Evolutionary conservation across 2,888 invertebrate genomes (phyloP), one percentile per base, ranked within the genome.

Genomic region (Pristionchus fissidentatus): DNA sequence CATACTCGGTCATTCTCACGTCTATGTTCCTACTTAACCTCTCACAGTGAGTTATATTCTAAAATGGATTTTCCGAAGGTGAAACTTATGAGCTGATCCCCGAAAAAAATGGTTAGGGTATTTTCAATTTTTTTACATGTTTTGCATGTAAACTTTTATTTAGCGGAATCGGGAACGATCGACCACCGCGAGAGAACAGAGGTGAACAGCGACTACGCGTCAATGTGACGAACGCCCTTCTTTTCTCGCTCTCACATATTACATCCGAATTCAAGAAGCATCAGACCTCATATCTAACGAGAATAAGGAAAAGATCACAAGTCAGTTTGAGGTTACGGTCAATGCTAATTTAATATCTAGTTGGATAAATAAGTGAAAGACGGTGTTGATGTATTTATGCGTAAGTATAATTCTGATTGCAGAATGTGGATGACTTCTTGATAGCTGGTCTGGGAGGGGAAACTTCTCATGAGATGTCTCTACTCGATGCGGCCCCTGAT

Each of bases 171-270:
- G 83, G 88, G 26, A 88, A 84, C 29, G 91, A 89, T 60, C 85
- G 86, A 8, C 85, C 85, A 7, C 80, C 79, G 32, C 87, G 85
- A 15, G 86, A 86, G 43, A 86, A 79, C 38, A 75, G 57, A 15
- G 85, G 86, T 49, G 87, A 88, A 60, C 75, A 84, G 60, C 85
- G 85, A 49, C 79, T 98, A 73, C 95, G 96, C 35, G 90, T 92
- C 66, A 98, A 97, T 93, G 97, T 97, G 1, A 95, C 96, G 0
- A 94, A 95, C 84, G 96, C 97, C 3, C 94, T 98, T 70, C 95
- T 97, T 0, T 94, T 95, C n/a, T 95, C 95, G 0, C 94, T 98
- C 7, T 97, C 97, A 93, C 96, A 97, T 84, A 93, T 97, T 80
- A 96, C 97, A 5, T 93, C 95, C 0, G 95, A 95, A 85, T 98